These are phyloP conservation scores for Nineta flava DNA, from an alignment of 2,888 invertebrate genomes.

Conservation along the genomic window DNA sequence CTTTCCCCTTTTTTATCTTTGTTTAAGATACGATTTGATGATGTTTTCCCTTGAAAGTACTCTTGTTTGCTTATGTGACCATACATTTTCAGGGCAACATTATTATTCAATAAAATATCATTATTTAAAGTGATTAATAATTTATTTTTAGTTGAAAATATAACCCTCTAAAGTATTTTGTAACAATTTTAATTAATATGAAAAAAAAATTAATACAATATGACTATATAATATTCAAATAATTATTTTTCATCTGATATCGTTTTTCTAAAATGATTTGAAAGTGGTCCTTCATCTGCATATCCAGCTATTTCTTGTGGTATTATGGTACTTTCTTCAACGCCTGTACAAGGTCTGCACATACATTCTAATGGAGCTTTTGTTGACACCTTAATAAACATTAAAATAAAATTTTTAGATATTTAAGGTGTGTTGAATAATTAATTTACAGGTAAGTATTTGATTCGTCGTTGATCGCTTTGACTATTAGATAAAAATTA, in stretches of 20 bases:
- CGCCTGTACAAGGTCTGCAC: slow-evolving; percentile 82
- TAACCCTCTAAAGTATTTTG: background rate
- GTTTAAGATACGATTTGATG: too few relatives aligned
- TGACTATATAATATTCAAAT: background rate
- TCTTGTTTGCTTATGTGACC: too few relatives aligned
- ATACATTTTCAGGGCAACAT: background rate
- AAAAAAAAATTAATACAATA: background rate
- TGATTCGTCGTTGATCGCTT: too few relatives aligned
- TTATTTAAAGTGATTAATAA: too few relatives aligned
- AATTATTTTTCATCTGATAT: slow-evolving; percentile 26
- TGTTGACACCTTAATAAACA: slow-evolving; percentile 65
- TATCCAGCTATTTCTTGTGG: slow-evolving; percentile 84
- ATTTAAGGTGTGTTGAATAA: too few relatives aligned
- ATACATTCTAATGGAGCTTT: slow-evolving; percentile 87
- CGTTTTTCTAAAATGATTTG: slow-evolving; percentile 63
- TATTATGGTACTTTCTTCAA: slow-evolving; percentile 74
- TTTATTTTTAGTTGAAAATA: background rate
- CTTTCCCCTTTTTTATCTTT: too few relatives aligned
- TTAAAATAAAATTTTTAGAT: too few relatives aligned
- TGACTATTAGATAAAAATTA: too few relatives aligned
- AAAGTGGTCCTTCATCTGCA: slow-evolving; percentile 64
- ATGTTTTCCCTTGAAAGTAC: too few relatives aligned
- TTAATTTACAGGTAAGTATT: too few relatives aligned
- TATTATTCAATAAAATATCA: background rate
- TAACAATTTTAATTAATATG: background rate